Conservation (phyloP, 2,888 invertebrate genomes). For the Heliconius erato region DNA sequence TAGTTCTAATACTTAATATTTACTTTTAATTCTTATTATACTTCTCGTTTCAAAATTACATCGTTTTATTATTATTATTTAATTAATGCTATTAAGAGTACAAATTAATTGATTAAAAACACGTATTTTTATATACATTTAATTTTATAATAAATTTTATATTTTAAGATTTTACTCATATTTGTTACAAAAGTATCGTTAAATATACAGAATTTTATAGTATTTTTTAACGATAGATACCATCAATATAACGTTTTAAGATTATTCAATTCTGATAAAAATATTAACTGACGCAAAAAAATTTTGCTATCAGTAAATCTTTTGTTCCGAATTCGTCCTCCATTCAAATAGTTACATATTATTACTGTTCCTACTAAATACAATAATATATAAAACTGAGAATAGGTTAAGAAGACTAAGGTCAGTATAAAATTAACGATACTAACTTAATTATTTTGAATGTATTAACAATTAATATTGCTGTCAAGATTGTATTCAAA, state of each 20-base stretch:
- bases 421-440: conserved; percentile 40
- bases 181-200: too few species aligned
- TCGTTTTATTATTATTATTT: too few species aligned
- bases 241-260: background rate
- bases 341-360: conserved; percentile 24
- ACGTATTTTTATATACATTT: too few species aligned
- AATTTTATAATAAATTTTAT: too few species aligned
- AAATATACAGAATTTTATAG: too few species aligned
- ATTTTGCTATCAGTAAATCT: background rate
- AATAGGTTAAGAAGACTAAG: conserved; percentile 38
- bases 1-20: background rate
- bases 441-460: conserved; percentile 34
- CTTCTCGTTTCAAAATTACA: background rate
- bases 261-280: background rate
- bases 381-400: conserved; percentile 14
- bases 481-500: conserved; percentile 37
- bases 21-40: background rate
- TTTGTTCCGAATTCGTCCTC: conserved; percentile 32
- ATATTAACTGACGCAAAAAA: background rate
- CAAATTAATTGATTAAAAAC: too few species aligned
- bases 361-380: background rate
- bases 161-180: too few species aligned
- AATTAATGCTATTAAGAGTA: too few species aligned
- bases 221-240: background rate
- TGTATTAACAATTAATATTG: conserved; percentile 40